Evolutionary conservation across 1,140 invertebrate species (phyloP), one percentile per base, ranked within the genome.

Genomic region (Carcinoscorpius rotundicauda): DNA sequence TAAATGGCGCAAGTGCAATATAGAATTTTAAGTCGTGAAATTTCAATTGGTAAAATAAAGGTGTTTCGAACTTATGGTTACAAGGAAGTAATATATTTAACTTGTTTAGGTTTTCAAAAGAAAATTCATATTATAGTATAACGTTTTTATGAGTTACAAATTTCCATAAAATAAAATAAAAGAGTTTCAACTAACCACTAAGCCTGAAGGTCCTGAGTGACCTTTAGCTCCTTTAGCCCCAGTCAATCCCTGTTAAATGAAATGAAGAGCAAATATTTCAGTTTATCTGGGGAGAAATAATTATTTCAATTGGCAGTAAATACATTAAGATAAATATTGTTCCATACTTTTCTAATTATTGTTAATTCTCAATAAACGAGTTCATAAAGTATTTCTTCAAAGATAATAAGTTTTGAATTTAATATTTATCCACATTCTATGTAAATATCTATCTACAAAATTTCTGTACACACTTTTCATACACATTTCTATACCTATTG

Each of bases 161-260:
- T 29, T 29, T 29, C 29, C 29, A 29, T 29, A 29, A 29, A 29
- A 29, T 29, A 29, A 29, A 29, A 29, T 29, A 29, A 29, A 29
- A 29, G 29, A 29, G 29, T 29, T 29, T 29, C 29, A 29, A 29
- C 29, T 73, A 75, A 81, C 80, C 71, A 88, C 79, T 64, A 87
- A 78, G 62, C 88, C 88, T 52, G 84, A 78, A 6, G 82, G 78
- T 64, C 88, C 89, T 64, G 82, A 78, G 73, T 86, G 85, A 60
- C 88, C 88, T 78, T 87, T 89, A 58, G 82, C 81, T 64, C 89
- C 89, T 76, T 81, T 83, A 8, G 74, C 70, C 57, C 88, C 88
- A 70, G 82, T 77, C 52, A 80, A 76, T 58, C 87, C 87, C 85
- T 69, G 49, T 56, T 51, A 59, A 53, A n/a, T 3, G 51, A 9